A percentile compares a stretch with the other conserved stretches of the same genome.
Conservation (phyloP, 2,113 vertebrate species). For the Empidonax alnorum region DNA sequence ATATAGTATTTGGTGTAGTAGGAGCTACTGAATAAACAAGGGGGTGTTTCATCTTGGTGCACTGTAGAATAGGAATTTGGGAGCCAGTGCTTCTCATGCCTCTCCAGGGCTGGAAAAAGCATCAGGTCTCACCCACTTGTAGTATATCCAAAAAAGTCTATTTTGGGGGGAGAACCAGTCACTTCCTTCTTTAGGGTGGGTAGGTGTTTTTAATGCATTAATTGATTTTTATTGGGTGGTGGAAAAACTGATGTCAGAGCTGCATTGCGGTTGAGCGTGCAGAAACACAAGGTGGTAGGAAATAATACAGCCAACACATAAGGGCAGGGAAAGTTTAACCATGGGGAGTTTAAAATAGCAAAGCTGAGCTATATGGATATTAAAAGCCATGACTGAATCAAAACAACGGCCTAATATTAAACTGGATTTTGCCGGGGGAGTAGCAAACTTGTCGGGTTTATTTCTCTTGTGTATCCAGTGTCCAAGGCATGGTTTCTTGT, state of each 20-base stretch:
- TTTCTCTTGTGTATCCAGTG: not conserved
- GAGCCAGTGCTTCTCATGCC: not conserved
- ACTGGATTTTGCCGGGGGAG: constrained; percentile 2
- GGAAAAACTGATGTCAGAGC: constrained; percentile 67
- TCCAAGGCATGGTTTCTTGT: not conserved
- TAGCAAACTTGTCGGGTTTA: not conserved
- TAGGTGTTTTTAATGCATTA: constrained; percentile 50
- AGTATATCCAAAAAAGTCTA: not conserved
- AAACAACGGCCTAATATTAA: constrained; percentile 51
- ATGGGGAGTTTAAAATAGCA: constrained; percentile 56
- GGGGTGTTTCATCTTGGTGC: not conserved
- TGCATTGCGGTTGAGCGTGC: not conserved
- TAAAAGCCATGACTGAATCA: constrained; percentile 67
- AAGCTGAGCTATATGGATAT: constrained; percentile 58
- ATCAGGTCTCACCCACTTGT: constrained; percentile 13
- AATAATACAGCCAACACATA: constrained; percentile 35
- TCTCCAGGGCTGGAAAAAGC: constrained; percentile 8
- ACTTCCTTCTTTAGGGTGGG: constrained; percentile 39
- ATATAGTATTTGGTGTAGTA: not conserved
- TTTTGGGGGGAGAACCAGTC: not conserved
- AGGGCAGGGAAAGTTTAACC: constrained; percentile 56
- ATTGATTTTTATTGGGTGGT: constrained; percentile 58
- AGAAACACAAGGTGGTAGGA: constrained; percentile 39
- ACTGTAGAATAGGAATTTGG: not conserved
- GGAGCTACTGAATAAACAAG: not conserved